These are phyloP conservation scores for Rhodophaea formosa DNA, from an alignment of 2,888 invertebrate genomes.

Conservation along the genomic window DNA sequence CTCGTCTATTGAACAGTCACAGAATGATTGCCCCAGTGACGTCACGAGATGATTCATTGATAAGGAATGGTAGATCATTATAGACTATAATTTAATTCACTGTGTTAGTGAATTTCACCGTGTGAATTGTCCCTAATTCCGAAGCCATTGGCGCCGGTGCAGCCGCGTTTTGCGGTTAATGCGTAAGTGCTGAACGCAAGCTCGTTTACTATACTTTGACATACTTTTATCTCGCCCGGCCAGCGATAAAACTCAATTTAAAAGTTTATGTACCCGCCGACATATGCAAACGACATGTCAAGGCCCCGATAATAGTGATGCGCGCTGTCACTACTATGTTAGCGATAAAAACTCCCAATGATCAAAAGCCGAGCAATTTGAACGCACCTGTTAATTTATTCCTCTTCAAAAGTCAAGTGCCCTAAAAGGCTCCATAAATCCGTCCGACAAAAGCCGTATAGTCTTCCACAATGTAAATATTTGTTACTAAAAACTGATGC, in stretches of 20 bases:
- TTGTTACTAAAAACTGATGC: conserved; percentile 35
- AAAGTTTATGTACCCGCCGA: conserved; percentile 24
- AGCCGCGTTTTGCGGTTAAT: conserved; percentile 65
- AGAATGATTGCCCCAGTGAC: too few relatives aligned
- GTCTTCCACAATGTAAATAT: conserved; percentile 56
- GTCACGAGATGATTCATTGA: not conserved
- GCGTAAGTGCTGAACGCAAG: conserved; percentile 56
- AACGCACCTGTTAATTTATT: conserved; percentile 55
- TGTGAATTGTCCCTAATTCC: conserved; percentile 5
- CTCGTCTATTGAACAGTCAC: too few relatives aligned
- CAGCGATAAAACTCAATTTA: conserved; percentile 36
- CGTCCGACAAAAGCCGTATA: conserved; percentile 44
- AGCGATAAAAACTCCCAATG: conserved; percentile 19
- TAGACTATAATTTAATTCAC: not conserved
- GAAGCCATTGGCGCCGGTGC: conserved; percentile 21
- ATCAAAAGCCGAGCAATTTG: conserved; percentile 49
- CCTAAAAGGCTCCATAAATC: conserved; percentile 58
- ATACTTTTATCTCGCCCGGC: conserved; percentile 53
- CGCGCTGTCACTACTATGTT: conserved; percentile 17
- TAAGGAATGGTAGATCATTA: not conserved
- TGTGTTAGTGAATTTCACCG: not conserved
- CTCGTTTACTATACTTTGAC: conserved; percentile 64
- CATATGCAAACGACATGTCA: conserved; percentile 25
- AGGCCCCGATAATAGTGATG: conserved; percentile 19
- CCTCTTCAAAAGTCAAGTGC: conserved; percentile 45